A percentile compares a stretch with the other conserved stretches of the same genome.
Conservation (phyloP, 1,140 invertebrate genomes). For the Patella vulgata region DNA sequence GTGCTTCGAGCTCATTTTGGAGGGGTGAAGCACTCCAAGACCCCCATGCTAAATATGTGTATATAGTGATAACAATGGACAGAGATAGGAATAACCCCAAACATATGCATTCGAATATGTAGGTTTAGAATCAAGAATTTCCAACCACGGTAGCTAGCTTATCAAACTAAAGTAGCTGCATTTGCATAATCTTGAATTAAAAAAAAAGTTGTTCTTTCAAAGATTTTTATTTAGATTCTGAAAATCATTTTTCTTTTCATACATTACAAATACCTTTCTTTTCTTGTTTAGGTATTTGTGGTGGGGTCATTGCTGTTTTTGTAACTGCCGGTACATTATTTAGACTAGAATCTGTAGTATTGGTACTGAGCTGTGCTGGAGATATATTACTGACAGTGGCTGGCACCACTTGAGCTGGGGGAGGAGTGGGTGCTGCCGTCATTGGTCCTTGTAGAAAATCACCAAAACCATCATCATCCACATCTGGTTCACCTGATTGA, state of each 20-base stretch:
- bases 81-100: too few relatives aligned
- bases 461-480: slow-evolving; percentile 49
- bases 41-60: background rate
- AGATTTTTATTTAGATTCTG: too few relatives aligned
- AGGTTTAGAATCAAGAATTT: too few relatives aligned
- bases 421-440: slow-evolving; percentile 2
- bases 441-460: slow-evolving; percentile 52
- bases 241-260: too few relatives aligned
- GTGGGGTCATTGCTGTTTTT: slow-evolving; percentile 3
- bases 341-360: background rate
- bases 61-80: too few relatives aligned
- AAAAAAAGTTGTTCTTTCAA: too few relatives aligned
- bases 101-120: too few relatives aligned
- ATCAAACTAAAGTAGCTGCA: too few relatives aligned
- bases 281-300: slow-evolving; percentile 11
- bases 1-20: background rate
- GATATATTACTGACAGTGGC: background rate
- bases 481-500: background rate
- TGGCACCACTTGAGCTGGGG: slow-evolving; percentile 1
- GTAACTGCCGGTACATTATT: background rate
- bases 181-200: too few relatives aligned
- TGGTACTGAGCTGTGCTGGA: background rate
- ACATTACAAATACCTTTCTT: slow-evolving; percentile 45
- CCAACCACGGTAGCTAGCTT: too few relatives aligned
- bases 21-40: too few relatives aligned